Evolutionary conservation across 2,888 invertebrate genomes (phyloP), one percentile per base, ranked within the genome.

Genomic region (Lissonota sp.): DNA sequence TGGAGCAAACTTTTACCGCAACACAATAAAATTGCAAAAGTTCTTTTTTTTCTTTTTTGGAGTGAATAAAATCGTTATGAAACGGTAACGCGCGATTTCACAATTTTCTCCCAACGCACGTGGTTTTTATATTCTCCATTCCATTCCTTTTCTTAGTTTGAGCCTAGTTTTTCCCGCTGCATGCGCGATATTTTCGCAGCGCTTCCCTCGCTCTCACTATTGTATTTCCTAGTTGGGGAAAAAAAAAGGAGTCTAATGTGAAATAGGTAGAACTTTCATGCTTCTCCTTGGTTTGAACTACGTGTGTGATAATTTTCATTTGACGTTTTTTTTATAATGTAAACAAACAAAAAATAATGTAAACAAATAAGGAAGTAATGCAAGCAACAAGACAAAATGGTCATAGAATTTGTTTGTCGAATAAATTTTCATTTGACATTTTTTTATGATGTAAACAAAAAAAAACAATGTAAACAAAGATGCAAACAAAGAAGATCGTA

Each of bases 211-310:
- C 40, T 62, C 73, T 79, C 79, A 64, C 73, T 64, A 80, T 80
- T 80, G 80, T 80, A 77, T 63, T 80, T 80, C 80, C 80, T 73
- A 44, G 80, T 80, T 80, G 80, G 77, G 80, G 53, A 73, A 73
- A 73, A 49, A 64, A 63, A 55, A 37, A 53, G 40, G 62, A 57
- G 37, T 26, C 26, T 26, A 26, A 26, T 26, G 26, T 3, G 3
- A 26, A 3, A 26, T 1, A 26, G 26, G 1, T 26, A 26, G 26
- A 26, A 26, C 1, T 26, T 26, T 26, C 26, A 26, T 26, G 26
- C 26, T 26, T 26, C 26, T 26, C 26, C 26, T 26, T 26, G 26
- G 26, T 26, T 26, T 3, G 26, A 26, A 26, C 26, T 3, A 26
- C 26, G 26, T 26, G 26, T 26, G 26, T 26, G 26, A 26, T 26